Base-by-base conservation (phyloP, 2,888 invertebrate genomes). In the Peribatodes rhomboidaria region DNA sequence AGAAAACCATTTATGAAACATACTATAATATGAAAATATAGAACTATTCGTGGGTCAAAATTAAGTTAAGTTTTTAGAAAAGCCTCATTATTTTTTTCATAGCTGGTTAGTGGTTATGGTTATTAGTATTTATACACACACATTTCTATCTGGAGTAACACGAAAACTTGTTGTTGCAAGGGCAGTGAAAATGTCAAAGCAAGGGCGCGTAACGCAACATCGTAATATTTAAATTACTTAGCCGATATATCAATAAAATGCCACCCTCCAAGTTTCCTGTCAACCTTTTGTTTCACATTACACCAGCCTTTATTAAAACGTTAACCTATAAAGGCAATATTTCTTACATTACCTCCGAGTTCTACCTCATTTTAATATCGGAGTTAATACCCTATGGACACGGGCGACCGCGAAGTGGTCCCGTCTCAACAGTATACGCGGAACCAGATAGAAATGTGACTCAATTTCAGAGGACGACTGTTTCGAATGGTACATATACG, bases 321-420 rank as follows among this genome's bases (percentile, higher is more conserved):
- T 66, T 67, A 56, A 60, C 68, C 66, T 75, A 72, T 70, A 69
- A 74, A 65, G 69, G 70, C 73, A 71, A 73, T 77, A 70, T 72
- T 73, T 75, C 69, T 71, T 75, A 75, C 73, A 74, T 77, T 62
- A 69, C 66, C 65, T 50, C 35, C 16, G 52, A 57, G 61, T 59
- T 59, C 67, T 75, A 76, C 70, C 67, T 77, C 74, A 77, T 75
- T 81, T 80, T 76, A 76, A 79, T 80, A 78, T 77, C 73, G 66
- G 70, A 71, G 69, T 70, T 69, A 78, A 76, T 76, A 72, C 78
- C 77, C 72, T 65, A 73, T 70, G 78, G 76, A 75, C 75, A 76
- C 54, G 69, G 71, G 69, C 74, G 75, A 78, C 82, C 81, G 77
- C 81, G 75, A 79, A 82, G 79, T 78, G 78, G 74, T 71, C 71